Conservation (phyloP, 2,888 invertebrate species). For the Brachypalpus laphriformis region DNA sequence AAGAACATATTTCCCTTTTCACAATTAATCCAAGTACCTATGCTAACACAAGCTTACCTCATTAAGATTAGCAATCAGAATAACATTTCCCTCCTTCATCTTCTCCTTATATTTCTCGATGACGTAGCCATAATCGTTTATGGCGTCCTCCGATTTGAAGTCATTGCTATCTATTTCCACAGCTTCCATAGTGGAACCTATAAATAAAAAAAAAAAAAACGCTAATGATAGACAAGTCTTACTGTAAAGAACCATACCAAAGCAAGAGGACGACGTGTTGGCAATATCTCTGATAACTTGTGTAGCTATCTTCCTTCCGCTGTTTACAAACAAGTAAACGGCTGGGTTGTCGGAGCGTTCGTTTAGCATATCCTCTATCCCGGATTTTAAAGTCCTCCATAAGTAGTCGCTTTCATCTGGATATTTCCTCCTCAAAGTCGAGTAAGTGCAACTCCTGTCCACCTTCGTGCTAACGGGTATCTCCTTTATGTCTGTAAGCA, state of each 20-base stretch:
- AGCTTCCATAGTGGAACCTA: constrained; percentile 71
- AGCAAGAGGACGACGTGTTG: constrained; percentile 76
- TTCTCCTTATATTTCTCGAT: constrained; percentile 78
- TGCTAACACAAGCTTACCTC: constrained; percentile 75
- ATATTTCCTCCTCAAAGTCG: constrained; percentile 52
- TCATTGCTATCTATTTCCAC: constrained; percentile 75
- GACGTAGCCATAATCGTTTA: constrained; percentile 78
- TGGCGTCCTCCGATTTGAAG: constrained; percentile 75
- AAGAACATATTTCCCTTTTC: background rate
- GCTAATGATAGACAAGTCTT: background rate
- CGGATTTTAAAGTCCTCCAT: constrained; percentile 76
- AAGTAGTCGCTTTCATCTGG: constrained; percentile 75
- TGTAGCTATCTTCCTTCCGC: constrained; percentile 46
- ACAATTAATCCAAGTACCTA: background rate
- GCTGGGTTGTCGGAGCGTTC: constrained; percentile 74
- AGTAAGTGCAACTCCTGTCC: constrained; percentile 76
- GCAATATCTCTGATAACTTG: constrained; percentile 77
- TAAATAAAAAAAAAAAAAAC: background rate
- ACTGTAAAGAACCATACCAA: constrained; percentile 75
- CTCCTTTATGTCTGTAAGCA: too few species aligned
- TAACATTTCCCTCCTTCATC: constrained; percentile 78
- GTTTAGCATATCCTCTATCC: constrained; percentile 78
- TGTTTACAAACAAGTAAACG: constrained; percentile 78
- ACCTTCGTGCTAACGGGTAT: background rate
- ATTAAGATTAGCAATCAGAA: constrained; percentile 79